Conservation (phyloP, 1,140 invertebrate species). For the Contarinia nasturtii region DNA sequence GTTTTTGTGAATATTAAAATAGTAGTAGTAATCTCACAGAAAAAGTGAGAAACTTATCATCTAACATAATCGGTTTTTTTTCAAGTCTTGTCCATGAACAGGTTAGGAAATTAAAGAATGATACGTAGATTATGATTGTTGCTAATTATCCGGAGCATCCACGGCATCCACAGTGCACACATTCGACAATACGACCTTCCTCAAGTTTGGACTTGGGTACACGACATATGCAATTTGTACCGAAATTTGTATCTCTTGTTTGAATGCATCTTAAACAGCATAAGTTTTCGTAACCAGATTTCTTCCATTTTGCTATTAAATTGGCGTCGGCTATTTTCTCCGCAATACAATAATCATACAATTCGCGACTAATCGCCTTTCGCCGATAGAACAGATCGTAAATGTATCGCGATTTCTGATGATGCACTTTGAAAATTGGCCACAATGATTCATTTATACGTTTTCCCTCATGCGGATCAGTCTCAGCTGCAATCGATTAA, state of each 20-base stretch:
- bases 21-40: no score
- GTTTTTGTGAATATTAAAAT: no score
- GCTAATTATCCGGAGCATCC: constrained; percentile 69
- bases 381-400: constrained; percentile 92
- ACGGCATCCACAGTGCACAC: constrained; percentile 91
- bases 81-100: no score
- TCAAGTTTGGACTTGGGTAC: constrained; percentile 97
- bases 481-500: constrained; percentile 66
- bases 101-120: no score
- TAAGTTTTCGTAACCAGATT: constrained; percentile 97
- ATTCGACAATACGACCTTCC: constrained; percentile 94
- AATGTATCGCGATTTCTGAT: constrained; percentile 94
- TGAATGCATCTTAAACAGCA: constrained; percentile 99
- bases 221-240: constrained; percentile 96
- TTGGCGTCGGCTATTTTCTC: constrained; percentile 96
- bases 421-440: constrained; percentile 99
- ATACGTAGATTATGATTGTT: neutral
- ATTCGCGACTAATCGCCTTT: constrained; percentile 90
- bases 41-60: no score
- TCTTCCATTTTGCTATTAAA: constrained; percentile 99
- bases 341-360: constrained; percentile 94
- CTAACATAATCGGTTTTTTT: neutral
- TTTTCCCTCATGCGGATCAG: constrained; percentile 97
- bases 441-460: constrained; percentile 94
- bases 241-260: constrained; percentile 96